Conservation (phyloP, 2,797 vertebrate genomes). For the Triplophysa yarkandensis region DNA sequence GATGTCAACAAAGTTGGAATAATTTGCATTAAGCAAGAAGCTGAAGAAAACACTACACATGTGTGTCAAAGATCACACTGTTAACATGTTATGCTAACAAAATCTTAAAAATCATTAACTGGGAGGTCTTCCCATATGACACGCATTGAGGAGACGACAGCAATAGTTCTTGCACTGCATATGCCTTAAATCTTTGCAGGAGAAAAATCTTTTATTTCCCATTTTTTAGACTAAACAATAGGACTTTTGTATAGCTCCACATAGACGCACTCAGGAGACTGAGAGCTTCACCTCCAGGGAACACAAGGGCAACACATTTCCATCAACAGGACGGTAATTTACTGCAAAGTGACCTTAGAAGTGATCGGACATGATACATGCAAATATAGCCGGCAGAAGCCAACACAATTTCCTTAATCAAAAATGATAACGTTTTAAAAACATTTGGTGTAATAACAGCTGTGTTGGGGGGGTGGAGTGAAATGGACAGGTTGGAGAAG, state of each 20-base stretch:
- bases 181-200: conserved; percentile 14
- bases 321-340: conserved; percentile 43
- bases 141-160: not conserved
- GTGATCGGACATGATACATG: not conserved
- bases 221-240: conserved; percentile 38
- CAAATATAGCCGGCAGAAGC: conserved; percentile 10
- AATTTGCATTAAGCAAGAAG: not conserved
- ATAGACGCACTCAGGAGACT: not conserved
- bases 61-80: conserved; percentile 8
- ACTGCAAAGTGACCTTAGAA: not conserved
- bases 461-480: conserved; percentile 5
- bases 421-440: conserved; percentile 6
- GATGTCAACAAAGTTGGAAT: not conserved
- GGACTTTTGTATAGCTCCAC: conserved; percentile 31
- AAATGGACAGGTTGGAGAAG: conserved; percentile 16
- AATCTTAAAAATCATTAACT: conserved; percentile 2
- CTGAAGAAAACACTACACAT: conserved; percentile 19
- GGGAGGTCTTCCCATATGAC: conserved; percentile 10
- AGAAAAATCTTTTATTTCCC: too few relatives aligned
- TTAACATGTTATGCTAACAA: not conserved
- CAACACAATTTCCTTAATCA: not conserved
- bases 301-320: conserved; percentile 52
- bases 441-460: conserved; percentile 3
- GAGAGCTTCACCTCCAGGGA: conserved; percentile 25
- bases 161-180: not conserved